Evolutionary conservation across 2,797 vertebrate species (phyloP).

Genomic region (Columba guinea): DNA sequence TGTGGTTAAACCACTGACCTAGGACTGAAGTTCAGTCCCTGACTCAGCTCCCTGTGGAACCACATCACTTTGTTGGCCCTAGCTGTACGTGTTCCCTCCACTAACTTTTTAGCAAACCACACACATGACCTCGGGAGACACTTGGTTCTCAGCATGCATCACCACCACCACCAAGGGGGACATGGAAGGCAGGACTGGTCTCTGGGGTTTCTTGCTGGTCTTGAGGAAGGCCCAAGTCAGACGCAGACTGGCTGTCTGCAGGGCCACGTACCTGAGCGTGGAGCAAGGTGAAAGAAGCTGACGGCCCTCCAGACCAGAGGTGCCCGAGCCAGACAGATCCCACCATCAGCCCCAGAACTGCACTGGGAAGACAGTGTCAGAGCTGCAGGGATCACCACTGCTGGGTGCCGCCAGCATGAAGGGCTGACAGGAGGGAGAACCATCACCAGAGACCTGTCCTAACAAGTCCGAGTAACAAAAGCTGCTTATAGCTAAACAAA

Average conservation of each 20-base stretch:
- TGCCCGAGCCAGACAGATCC: accelerated
- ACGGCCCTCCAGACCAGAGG: background rate
- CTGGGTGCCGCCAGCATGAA: accelerated
- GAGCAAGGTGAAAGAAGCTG: background rate
- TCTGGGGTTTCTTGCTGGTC: background rate
- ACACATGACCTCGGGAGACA: background rate
- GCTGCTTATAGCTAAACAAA: slow-evolving; percentile 24
- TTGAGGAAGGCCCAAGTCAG: background rate
- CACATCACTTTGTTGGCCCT: background rate
- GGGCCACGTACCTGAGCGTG: accelerated
- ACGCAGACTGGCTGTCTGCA: background rate
- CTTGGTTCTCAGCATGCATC: background rate
- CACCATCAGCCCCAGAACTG: accelerated
- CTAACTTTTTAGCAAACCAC: background rate
- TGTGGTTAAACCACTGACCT: background rate
- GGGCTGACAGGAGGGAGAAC: background rate
- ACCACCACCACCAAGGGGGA: background rate
- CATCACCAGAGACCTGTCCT: background rate
- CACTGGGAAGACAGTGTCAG: accelerated
- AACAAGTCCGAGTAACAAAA: background rate
- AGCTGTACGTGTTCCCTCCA: background rate
- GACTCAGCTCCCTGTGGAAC: background rate
- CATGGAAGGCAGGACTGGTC: background rate
- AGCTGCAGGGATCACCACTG: background rate
- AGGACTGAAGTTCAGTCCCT: background rate